Evolutionary conservation across 1,140 invertebrate species (phyloP), one percentile per base, ranked within the genome.

Genomic region (Diachasma alloeum): DNA sequence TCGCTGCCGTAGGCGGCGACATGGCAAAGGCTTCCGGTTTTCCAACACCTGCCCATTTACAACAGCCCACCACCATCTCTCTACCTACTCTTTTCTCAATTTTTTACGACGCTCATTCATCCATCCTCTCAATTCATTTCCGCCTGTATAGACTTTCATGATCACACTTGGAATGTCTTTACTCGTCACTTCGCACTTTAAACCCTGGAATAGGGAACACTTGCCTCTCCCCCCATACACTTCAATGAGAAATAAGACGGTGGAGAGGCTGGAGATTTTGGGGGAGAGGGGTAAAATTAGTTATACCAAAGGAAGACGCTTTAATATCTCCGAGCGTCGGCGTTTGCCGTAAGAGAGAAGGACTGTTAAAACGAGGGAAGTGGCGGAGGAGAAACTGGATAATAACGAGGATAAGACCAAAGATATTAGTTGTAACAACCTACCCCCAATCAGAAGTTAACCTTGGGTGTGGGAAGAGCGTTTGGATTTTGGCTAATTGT

Each of bases 11-110:
- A 81, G 80, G 82, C 82, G 81, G 83, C 82, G 75, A 79, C 72
- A 68, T 53, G 80, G 84, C 82, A 89, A 88, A 89, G 86, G 85
- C 87, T 90, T 90, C 88, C 88, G 88, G 88, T 88, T 87, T 86
- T 80, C 68, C 81, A 84, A 89, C 88, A 90, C 88, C 88, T 90
- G 88, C 87, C 87, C 53, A 42, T 81, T 75, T 79, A 59, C 72
- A 59, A n/a, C 26, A 11, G 46, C 17, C 39, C 24, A 63, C 11
- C 74, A 76, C 56, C 74, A 56, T 69, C 11, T 74, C 72, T 77
- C 67, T 39, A 70, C 17, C 19, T 48, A 44, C 22, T 17, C 26
- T 44, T 48, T 17, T 72, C 67, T 37, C 15, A n/a, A 24, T 63
- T 67, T 17, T 70, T 70, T 48, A 31, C 36, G 19, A 72, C 72